Evolutionary conservation across 2,888 invertebrate genomes (phyloP).

Genomic region (Dugesia japonica): DNA sequence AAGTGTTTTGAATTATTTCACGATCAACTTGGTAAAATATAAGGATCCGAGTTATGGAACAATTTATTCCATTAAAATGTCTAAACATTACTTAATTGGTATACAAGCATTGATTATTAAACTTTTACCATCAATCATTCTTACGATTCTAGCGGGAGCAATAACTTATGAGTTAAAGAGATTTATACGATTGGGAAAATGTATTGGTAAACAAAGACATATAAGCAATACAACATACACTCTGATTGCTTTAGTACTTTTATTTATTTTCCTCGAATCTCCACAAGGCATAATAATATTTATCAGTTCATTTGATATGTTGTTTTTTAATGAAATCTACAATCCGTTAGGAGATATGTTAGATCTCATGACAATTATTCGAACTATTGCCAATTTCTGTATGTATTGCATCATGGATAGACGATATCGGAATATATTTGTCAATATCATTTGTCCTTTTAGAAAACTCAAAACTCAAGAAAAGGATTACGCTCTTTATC

Average conservation of each 20-base stretch:
- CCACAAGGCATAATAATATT: constrained; percentile 17
- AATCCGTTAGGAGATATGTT: constrained; percentile 13
- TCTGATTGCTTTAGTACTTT: neutral
- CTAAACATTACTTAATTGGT: neutral
- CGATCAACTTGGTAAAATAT: neutral
- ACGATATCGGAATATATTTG: neutral
- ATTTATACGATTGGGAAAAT: neutral
- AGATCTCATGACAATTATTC: neutral
- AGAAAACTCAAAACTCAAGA: neutral
- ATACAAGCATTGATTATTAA: constrained; percentile 8
- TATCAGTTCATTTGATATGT: neutral
- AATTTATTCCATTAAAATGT: neutral
- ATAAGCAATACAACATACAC: neutral
- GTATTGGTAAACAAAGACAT: neutral
- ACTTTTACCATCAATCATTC: neutral
- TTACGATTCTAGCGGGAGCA: neutral
- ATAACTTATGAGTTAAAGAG: neutral
- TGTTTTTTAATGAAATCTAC: constrained; percentile 10
- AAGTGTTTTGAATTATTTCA: constrained; percentile 20
- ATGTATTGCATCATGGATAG: constrained; percentile 10
- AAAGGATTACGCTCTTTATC: neutral
- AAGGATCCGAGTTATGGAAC: neutral
- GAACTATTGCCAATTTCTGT: constrained; percentile 2
- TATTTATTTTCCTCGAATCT: constrained; percentile 11
- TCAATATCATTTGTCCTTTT: constrained; percentile 3